A percentile compares a stretch with the other conserved stretches of the same genome.
phyloP scores from a whole-genome alignment of 2,888 invertebrate species.

The Entomobrya proxima region DNA sequence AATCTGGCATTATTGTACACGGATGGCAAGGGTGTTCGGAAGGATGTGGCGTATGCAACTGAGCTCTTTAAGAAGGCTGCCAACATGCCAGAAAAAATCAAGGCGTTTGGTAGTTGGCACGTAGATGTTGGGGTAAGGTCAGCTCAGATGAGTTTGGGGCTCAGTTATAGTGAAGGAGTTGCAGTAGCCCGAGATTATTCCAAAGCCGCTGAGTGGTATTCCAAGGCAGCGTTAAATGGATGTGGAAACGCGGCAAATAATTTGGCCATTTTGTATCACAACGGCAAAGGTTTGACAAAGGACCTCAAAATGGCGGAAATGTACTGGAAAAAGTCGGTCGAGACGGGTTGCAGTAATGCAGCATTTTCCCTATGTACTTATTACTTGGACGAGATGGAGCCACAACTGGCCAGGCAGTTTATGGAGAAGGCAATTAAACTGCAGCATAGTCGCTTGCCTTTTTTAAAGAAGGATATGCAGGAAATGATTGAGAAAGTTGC shows the following conservation, averaged over 20 bases:
- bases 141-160: no score
- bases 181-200: no score
- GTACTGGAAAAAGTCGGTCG: constrained; percentile 50
- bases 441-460: not conserved
- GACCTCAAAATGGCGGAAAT: not conserved
- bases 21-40: no score
- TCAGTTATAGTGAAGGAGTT: no score
- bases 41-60: no score
- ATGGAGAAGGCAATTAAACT: not conserved
- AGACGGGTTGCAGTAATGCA: not conserved
- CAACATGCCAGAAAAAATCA: no score
- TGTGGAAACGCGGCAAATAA: constrained; percentile 14
- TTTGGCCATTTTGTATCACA: constrained; percentile 36
- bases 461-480: not conserved
- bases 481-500: no score
- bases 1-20: no score
- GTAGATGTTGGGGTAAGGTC: no score
- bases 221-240: constrained; percentile 83
- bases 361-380: not conserved
- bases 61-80: no score
- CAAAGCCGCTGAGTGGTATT: constrained; percentile 77
- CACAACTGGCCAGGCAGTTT: not conserved
- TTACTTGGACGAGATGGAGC: not conserved
- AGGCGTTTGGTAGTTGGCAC: no score
- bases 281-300: not conserved